A percentile compares a stretch with the other conserved stretches of the same genome.
phyloP scores from a whole-genome alignment of 2,113 vertebrate genomes.

The Acrocephalus kingi region DNA sequence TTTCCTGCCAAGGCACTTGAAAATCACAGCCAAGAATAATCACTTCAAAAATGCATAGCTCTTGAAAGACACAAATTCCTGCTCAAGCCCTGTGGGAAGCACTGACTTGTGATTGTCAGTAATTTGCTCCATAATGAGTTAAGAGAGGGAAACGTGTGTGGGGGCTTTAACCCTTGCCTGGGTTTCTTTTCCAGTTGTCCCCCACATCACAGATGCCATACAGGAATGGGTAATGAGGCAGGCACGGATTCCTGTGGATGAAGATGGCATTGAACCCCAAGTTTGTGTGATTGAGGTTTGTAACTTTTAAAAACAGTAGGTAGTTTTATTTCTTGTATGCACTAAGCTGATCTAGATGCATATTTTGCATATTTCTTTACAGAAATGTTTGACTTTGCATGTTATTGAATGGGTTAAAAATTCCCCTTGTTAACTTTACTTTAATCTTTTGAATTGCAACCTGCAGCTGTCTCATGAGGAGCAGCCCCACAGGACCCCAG shows the following conservation, averaged over 20 bases:
- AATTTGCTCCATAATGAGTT: neutral
- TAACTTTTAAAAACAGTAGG: neutral
- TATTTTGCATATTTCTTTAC: neutral
- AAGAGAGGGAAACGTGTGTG: neutral
- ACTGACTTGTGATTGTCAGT: neutral
- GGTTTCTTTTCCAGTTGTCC: slow-evolving; percentile 82
- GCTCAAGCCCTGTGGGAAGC: neutral
- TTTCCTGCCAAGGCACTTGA: slow-evolving; percentile 5
- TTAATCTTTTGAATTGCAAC: neutral
- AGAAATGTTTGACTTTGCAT: neutral
- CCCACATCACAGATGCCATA: slow-evolving; percentile 97
- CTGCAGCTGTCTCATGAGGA: neutral
- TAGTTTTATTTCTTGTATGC: neutral
- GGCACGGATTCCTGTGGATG: slow-evolving; percentile 89
- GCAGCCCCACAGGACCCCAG: neutral
- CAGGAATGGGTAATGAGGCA: slow-evolving; percentile 97
- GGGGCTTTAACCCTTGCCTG: neutral
- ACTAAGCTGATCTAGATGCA: fast-evolving
- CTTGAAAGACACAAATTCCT: neutral
- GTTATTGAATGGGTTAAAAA: neutral
- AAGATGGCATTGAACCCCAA: slow-evolving; percentile 90
- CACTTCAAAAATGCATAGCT: neutral
- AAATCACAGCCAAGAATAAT: slow-evolving; percentile 2
- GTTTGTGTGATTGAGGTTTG: slow-evolving; percentile 96
- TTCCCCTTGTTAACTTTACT: neutral